phyloP scores from a whole-genome alignment of 2,888 invertebrate genomes.

The Apoda limacodes region DNA sequence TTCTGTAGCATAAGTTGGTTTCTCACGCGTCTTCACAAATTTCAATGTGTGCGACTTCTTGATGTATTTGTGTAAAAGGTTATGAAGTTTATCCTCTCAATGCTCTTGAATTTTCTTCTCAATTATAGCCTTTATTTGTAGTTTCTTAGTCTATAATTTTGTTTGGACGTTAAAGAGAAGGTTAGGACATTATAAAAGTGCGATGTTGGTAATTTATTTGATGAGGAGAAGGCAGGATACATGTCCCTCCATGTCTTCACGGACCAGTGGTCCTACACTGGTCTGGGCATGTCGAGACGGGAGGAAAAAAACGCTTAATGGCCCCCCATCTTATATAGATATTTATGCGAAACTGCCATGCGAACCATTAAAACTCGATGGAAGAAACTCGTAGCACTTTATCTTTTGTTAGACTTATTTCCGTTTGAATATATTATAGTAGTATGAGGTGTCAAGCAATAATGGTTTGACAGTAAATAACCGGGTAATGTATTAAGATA shows the following conservation, averaged over 20 bases:
- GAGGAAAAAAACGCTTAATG: slow-evolving; percentile 45
- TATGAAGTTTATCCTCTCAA: slow-evolving; percentile 45
- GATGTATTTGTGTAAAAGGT: slow-evolving; percentile 42
- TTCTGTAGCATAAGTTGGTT: slow-evolving; percentile 27
- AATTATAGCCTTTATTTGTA: slow-evolving; percentile 17
- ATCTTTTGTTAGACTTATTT: slow-evolving; percentile 48
- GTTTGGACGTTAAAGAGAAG: background rate
- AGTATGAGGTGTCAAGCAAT: no score
- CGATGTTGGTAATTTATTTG: slow-evolving; percentile 52
- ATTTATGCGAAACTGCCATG: slow-evolving; percentile 50
- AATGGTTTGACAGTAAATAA: no score
- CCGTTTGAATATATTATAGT: slow-evolving; percentile 54
- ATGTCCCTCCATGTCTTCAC: slow-evolving; percentile 64
- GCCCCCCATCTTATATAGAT: slow-evolving; percentile 39
- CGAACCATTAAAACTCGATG: slow-evolving; percentile 47
- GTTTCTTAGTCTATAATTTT: slow-evolving; percentile 12
- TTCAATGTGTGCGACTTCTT: slow-evolving; percentile 29
- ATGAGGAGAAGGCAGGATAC: slow-evolving; percentile 66
- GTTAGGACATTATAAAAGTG: slow-evolving; percentile 25
- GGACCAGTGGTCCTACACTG: slow-evolving; percentile 43
- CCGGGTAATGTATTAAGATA: no score
- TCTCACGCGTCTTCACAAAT: slow-evolving; percentile 44
- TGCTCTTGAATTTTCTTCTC: slow-evolving; percentile 3
- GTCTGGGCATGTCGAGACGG: slow-evolving; percentile 50
- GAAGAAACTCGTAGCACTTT: slow-evolving; percentile 50